phyloP scores from a whole-genome alignment of 2,888 invertebrate species.

The Scaptomyza reducta region DNA sequence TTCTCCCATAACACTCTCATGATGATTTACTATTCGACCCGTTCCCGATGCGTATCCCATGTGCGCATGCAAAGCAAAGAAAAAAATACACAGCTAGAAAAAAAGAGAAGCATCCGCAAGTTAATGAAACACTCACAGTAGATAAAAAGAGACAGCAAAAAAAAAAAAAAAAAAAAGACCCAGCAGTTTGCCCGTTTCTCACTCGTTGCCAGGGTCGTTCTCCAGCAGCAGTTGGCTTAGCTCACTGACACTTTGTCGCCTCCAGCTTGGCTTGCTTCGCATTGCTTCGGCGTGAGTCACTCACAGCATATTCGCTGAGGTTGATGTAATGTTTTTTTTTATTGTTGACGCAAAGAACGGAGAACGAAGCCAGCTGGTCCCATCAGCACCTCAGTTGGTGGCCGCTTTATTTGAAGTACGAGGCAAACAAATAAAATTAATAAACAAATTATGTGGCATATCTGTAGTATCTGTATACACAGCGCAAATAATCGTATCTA shows the following conservation, averaged over 20 bases:
- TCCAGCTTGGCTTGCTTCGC: slow-evolving; percentile 37
- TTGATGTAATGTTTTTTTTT: slow-evolving; percentile 50
- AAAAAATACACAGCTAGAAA: slow-evolving; percentile 29
- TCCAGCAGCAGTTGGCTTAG: slow-evolving; percentile 38
- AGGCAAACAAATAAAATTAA: slow-evolving; percentile 48
- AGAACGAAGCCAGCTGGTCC: slow-evolving; percentile 36
- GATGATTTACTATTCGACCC: slow-evolving; percentile 58
- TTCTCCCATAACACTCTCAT: slow-evolving; percentile 29
- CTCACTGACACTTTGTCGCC: slow-evolving; percentile 49
- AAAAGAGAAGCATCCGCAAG: slow-evolving; percentile 6
- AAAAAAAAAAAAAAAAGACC: background rate
- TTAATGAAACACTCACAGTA: slow-evolving; percentile 4
- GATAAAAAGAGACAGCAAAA: background rate
- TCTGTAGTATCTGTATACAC: slow-evolving; percentile 6
- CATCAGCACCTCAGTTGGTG: slow-evolving; percentile 57
- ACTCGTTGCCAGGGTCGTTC: slow-evolving; percentile 38
- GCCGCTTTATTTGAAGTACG: slow-evolving; percentile 37
- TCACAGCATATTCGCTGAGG: slow-evolving; percentile 24
- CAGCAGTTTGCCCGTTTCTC: background rate
- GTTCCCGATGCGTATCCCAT: slow-evolving; percentile 47
- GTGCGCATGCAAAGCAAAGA: slow-evolving; percentile 24
- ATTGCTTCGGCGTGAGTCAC: slow-evolving; percentile 54
- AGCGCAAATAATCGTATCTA: slow-evolving; percentile 15
- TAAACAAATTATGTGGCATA: slow-evolving; percentile 55
- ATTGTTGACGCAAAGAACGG: slow-evolving; percentile 41